A percentile compares a stretch with the other conserved stretches of the same genome.
Conservation (phyloP, 2,888 invertebrate species). For the Ichneumoninae sp. region DNA sequence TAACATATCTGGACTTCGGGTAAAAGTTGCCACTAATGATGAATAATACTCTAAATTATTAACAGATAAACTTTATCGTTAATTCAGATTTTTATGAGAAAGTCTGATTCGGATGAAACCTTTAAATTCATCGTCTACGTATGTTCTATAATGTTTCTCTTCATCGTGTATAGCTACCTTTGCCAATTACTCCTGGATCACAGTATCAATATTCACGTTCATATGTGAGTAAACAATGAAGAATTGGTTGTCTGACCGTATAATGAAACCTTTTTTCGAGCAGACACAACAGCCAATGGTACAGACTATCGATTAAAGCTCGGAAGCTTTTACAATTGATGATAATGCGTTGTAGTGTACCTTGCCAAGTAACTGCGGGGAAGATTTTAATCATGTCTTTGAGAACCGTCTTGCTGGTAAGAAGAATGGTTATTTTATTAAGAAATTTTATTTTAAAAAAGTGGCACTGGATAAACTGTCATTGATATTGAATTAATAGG, state of each 20-base stretch:
- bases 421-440: not conserved
- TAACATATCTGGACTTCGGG: not conserved
- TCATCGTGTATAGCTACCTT: not conserved
- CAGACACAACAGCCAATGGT: slow-evolving; percentile 38
- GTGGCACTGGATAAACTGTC: not conserved
- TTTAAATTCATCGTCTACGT: not conserved
- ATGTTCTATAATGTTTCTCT: not conserved
- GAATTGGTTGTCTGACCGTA: not conserved
- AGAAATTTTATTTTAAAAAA: not conserved
- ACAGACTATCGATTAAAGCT: slow-evolving; percentile 17
- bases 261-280: not conserved
- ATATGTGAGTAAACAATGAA: not conserved
- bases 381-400: slow-evolving; percentile 34
- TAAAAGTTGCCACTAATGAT: not conserved
- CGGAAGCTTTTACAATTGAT: slow-evolving; percentile 21
- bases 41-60: not conserved
- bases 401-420: slow-evolving; percentile 33
- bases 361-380: slow-evolving; percentile 41
- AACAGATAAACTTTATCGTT: not conserved
- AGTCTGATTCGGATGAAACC: not conserved
- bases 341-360: slow-evolving; percentile 28
- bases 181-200: not conserved
- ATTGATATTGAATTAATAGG: not conserved
- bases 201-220: not conserved
- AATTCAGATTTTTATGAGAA: not conserved